phyloP scores from a whole-genome alignment of 2,888 invertebrate genomes.

The Trichopoda pennipes region DNA sequence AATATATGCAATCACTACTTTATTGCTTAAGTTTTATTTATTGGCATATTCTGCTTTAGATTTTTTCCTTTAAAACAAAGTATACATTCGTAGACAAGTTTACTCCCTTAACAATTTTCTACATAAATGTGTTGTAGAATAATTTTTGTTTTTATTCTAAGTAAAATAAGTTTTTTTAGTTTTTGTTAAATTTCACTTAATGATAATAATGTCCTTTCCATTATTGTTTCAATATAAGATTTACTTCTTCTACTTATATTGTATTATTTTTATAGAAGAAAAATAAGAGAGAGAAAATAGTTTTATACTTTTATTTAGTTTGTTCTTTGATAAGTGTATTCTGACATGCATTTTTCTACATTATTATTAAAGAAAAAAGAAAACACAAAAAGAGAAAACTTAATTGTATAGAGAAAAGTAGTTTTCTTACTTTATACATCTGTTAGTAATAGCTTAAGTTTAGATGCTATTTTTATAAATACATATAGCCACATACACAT shows the following conservation, averaged over 20 bases:
- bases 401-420: conserved; percentile 24
- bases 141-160: conserved; percentile 11
- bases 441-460: conserved; percentile 63
- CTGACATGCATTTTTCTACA: conserved; percentile 40
- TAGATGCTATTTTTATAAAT: conserved; percentile 51
- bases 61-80: neutral
- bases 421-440: conserved; percentile 36
- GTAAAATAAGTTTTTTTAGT: neutral
- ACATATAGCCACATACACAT: conserved; percentile 32
- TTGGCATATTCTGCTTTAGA: neutral
- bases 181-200: conserved; percentile 59
- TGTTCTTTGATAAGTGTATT: conserved; percentile 26
- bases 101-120: conserved; percentile 45
- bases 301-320: conserved; percentile 44
- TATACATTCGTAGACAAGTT: conserved; percentile 2
- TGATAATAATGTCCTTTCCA: conserved; percentile 63
- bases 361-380: conserved; percentile 30
- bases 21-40: neutral
- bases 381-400: conserved; percentile 10
- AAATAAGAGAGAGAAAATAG: neutral
- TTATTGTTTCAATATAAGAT: conserved; percentile 61
- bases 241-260: conserved; percentile 21
- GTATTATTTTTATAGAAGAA: neutral
- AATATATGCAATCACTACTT: neutral
- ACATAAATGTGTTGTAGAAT: conserved; percentile 15